These are phyloP conservation scores for Oxytorus armatus DNA, from an alignment of 2,888 invertebrate species.

Conservation along the genomic window DNA sequence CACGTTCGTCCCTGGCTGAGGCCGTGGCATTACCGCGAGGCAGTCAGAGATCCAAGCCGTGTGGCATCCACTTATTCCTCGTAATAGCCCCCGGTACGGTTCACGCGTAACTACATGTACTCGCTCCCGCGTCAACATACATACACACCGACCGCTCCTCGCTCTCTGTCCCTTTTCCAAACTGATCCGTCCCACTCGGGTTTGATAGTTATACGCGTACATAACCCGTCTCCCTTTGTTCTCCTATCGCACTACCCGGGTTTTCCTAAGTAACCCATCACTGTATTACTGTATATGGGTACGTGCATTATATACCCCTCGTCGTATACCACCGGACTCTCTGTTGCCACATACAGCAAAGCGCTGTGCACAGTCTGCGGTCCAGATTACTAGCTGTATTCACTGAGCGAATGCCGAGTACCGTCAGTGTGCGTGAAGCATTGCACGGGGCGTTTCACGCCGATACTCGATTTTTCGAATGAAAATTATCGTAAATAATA, in stretches of 20 bases:
- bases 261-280: conserved; percentile 19
- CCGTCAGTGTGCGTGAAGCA: conserved; percentile 47
- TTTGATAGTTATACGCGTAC: conserved; percentile 5
- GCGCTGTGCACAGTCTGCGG: conserved; percentile 50
- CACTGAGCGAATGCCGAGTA: conserved; percentile 47
- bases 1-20: conserved; percentile 31
- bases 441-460: no score
- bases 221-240: conserved; percentile 21
- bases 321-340: no score
- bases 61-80: conserved; percentile 67
- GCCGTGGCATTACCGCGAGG: no score
- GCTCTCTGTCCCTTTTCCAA: conserved; percentile 26
- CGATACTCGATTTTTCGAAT: no score
- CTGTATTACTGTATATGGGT: conserved; percentile 7
- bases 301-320: no score
- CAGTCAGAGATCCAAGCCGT: no score
- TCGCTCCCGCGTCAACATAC: conserved; percentile 44
- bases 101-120: conserved; percentile 64
- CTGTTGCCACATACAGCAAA: conserved; percentile 23
- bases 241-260: background rate
- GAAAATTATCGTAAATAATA: no score
- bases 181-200: conserved; percentile 10
- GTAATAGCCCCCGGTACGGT: conserved; percentile 66
- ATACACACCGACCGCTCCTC: conserved; percentile 31
- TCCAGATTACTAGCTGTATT: conserved; percentile 55